Percentiles rank a stretch among this genome's conserved stretches.
Conservation (phyloP, 1,140 invertebrate genomes). For the Hesperophylax magnus region DNA sequence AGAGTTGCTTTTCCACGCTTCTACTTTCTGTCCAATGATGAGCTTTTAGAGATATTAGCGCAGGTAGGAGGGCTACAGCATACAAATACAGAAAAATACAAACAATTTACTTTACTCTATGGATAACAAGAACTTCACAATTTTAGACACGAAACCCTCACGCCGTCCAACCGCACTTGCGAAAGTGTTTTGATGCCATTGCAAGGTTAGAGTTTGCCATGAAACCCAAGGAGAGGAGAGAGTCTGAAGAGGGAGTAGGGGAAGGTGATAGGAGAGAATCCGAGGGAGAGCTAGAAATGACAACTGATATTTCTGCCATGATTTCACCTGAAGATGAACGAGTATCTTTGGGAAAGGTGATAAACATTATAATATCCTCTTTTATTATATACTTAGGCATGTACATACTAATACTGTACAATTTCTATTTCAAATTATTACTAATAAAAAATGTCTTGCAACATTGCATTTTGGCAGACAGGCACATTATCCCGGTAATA, state of each 20-base stretch:
- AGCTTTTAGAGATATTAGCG: constrained; percentile 92
- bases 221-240: constrained; percentile 36
- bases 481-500: too few relatives aligned
- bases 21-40: constrained; percentile 96
- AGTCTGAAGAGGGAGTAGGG: constrained; percentile 44
- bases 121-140: too few relatives aligned
- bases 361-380: constrained; percentile 6
- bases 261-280: background rate
- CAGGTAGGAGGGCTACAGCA: constrained; percentile 70
- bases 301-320: constrained; percentile 91
- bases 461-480: too few relatives aligned
- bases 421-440: too few relatives aligned
- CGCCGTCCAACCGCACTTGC: constrained; percentile 94
- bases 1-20: constrained; percentile 91
- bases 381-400: too few relatives aligned
- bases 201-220: constrained; percentile 81
- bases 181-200: constrained; percentile 97
- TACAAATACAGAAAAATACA: too few relatives aligned
- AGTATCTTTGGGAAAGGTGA: constrained; percentile 80
- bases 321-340: constrained; percentile 90
- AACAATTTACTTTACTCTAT: too few relatives aligned
- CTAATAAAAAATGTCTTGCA: too few relatives aligned
- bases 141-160: constrained; percentile 84
- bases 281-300: constrained; percentile 82
- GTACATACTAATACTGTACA: too few relatives aligned